These are phyloP conservation scores for Agrotis ipsilon DNA, from an alignment of 2,888 invertebrate genomes.

Conservation along the genomic window DNA sequence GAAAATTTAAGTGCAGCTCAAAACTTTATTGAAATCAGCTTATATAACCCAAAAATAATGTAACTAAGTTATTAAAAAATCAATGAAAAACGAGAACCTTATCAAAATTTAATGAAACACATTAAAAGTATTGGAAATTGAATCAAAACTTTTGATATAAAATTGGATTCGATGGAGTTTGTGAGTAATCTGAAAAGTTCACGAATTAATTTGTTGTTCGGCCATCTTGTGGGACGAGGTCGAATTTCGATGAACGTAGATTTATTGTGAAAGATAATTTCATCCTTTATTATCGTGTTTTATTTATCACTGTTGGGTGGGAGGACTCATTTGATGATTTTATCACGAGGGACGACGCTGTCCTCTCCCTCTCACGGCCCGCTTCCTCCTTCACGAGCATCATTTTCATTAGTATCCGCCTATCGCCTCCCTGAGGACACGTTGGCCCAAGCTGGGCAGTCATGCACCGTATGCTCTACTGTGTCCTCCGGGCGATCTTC, in stretches of 20 bases:
- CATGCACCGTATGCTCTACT: no score
- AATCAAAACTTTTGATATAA: conserved; percentile 36
- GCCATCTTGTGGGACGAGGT: not conserved
- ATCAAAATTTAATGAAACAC: conserved; percentile 9
- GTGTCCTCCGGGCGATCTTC: no score
- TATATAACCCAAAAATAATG: not conserved
- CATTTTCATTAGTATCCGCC: no score
- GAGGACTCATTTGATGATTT: no score
- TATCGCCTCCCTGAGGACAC: no score
- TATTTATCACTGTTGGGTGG: no score
- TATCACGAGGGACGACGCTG: no score
- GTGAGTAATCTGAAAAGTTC: conserved; percentile 47
- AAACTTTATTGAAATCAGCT: not conserved
- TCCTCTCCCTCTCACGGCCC: no score
- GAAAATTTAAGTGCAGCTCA: not conserved
- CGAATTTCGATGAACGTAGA: not conserved
- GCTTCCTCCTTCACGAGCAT: no score
- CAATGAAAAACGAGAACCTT: not conserved
- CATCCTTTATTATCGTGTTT: not conserved
- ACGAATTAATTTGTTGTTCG: conserved; percentile 36
- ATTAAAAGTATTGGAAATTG: conserved; percentile 40
- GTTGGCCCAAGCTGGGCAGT: no score
- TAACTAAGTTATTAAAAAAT: not conserved
- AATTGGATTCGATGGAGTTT: conserved; percentile 22
- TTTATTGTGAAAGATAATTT: not conserved